phyloP scores from a whole-genome alignment of 2,113 vertebrate species.

The Odontesthes bonariensis region DNA sequence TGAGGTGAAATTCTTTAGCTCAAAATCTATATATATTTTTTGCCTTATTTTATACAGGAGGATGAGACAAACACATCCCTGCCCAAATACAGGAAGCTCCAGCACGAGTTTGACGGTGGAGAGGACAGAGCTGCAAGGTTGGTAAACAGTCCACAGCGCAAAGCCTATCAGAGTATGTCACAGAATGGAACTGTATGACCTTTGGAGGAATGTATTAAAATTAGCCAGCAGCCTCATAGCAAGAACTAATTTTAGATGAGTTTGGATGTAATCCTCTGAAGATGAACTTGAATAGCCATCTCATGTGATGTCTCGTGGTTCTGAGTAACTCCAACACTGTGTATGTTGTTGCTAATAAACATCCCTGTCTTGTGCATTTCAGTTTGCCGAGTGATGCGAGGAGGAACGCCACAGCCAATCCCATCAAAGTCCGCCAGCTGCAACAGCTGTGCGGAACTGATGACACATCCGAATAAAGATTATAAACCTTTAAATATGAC shows the following conservation, averaged over 20 bases:
- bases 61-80: constrained; percentile 91
- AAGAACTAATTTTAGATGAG: constrained; percentile 54
- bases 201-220: constrained; percentile 61
- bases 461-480: constrained; percentile 62
- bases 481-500: constrained; percentile 11
- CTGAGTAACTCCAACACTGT: constrained; percentile 44
- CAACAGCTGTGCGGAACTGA: constrained; percentile 67
- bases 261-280: constrained; percentile 53
- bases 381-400: constrained; percentile 73
- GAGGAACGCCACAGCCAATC: constrained; percentile 15
- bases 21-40: too few species aligned
- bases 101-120: constrained; percentile 91
- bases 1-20: too few species aligned
- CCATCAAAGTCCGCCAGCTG: constrained; percentile 58
- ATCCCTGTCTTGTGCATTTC: constrained; percentile 59
- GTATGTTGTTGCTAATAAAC: constrained; percentile 72
- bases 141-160: constrained; percentile 4
- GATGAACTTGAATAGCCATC: constrained; percentile 48
- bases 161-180: background rate
- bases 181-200: constrained; percentile 37
- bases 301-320: constrained; percentile 57
- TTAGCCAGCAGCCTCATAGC: constrained; percentile 38
- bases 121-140: constrained; percentile 94
- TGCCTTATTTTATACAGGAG: constrained; percentile 82
- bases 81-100: constrained; percentile 91